Evolutionary conservation across 2,797 vertebrate species (phyloP), one percentile per base, ranked within the genome.

Genomic region (Enoplosus armatus): DNA sequence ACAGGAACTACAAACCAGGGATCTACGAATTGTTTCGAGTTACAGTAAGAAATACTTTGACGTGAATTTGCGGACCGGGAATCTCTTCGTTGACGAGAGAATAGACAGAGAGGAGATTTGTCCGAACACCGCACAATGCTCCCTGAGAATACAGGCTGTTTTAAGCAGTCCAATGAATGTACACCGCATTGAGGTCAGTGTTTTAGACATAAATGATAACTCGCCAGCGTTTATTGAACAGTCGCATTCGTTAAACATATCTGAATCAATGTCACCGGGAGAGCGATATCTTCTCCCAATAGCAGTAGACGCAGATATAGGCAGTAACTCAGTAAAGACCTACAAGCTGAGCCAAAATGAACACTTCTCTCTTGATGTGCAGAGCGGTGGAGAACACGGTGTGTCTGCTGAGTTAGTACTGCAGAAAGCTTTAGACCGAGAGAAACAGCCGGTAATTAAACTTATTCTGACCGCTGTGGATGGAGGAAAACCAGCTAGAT

Each of bases 331-430:
- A 2, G 77, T 97, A 1, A 95, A 95, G 53, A 91, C 31, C 10
- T 97, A 97, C 69, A 94, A 92, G 68, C 93, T 97, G 1, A 95
- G 87, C 68, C 75, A 78, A 5, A 96, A 93, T 78, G 93, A 95
- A 8, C 78, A 92, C 91, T 96, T 96, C 72, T 94, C 94, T 0
- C 53, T 97, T 3, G 89, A 93, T 55, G 90, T 94, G 26, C 94
- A 96, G 45, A 93, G 82, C 24, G 90, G 89, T 0, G 90, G 89
- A 70, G 91, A 95, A 11, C 89, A 94, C 6, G 91, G 87, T 45
- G 90, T 93, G 65, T 95, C 90, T 33, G 93, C 95, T 0, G 95
- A 96, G 72, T 63, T 97, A 50, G 81, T 94, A 4, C 59, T 96
- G 29, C 90, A 96, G 61, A 96, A 94, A 77, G 47, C 92, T 43